Evolutionary conservation across 2,888 invertebrate genomes (phyloP), one percentile per base, ranked within the genome.

Genomic region (Ptychoptera albimana): DNA sequence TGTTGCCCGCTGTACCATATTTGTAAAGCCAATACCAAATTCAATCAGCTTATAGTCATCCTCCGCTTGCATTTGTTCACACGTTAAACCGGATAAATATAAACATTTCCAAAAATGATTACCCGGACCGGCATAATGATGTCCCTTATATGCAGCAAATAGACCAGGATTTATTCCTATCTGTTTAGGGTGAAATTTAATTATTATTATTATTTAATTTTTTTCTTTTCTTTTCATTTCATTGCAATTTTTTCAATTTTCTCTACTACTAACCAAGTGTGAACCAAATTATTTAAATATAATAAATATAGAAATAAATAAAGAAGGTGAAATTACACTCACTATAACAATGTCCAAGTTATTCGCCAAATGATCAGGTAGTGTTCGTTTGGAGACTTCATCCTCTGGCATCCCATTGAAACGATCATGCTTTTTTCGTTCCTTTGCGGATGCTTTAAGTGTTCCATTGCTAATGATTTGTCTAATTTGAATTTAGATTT

Each of bases 41-140:
- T 91, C 86, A 44, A 93, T 67, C 47, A 96, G 69, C 69, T 89
- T 89, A 61, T 82, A 87, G 67, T 97, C 96, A 66, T 96, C 94
- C 58, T 93, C 91, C 2, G 94, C 92, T 56, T 85, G 91, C 82
- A 96, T 83, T 61, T 91, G 93, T 60, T 93, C 91, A 47, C 89
- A 78, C 12, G 93, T 94, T 46, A 97, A 73, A 8, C 94, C 94
- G 40, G 93, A 89, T 53, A 94, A 71, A 68, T 88, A 93, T 50
- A 96, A 71, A 64, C 94, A 96, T 72, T 94, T 94, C 96, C 96
- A 97, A 71, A 97, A 96, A 71, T 97, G 97, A 71, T 97, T 97
- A 39, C 96, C 96, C 39, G 94, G 94, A 43, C 96, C 96, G 44
- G 96, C 94, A 72, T 97, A 97, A 68, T 97, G 94, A 69, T 96